phyloP scores from a whole-genome alignment of 2,113 vertebrate genomes.

The Apus apus region DNA sequence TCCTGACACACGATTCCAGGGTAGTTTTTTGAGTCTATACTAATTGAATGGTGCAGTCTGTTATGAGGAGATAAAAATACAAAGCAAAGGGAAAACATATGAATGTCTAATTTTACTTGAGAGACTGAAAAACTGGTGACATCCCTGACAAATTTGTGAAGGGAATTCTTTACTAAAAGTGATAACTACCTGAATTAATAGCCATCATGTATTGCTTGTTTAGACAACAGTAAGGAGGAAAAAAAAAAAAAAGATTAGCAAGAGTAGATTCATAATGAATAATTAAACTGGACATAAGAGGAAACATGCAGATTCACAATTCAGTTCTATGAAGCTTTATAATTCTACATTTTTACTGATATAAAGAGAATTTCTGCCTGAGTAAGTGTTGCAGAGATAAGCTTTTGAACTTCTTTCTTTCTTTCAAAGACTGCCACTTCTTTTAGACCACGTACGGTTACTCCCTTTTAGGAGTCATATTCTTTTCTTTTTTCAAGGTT shows the following conservation, averaged over 20 bases:
- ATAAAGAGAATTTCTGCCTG: not conserved
- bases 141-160: not conserved
- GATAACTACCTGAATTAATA: constrained; percentile 38
- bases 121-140: not conserved
- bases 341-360: not conserved
- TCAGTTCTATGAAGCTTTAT: not conserved
- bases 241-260: not conserved
- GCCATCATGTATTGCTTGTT: not conserved
- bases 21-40: not conserved
- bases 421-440: not conserved
- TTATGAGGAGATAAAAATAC: constrained; percentile 28
- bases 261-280: not conserved
- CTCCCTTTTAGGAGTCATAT: not conserved
- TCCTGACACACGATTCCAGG: not conserved
- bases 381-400: not conserved
- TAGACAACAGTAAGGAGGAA: not conserved
- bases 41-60: not conserved
- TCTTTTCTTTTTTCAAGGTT: not conserved
- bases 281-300: not conserved
- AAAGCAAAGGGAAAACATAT: constrained; percentile 27
- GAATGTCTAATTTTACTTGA: constrained; percentile 15
- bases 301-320: not conserved
- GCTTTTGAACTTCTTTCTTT: fast-evolving
- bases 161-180: constrained; percentile 28
- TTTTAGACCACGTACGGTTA: not conserved